A percentile compares a stretch with the other conserved stretches of the same genome.
Conservation (phyloP, 2,797 vertebrate genomes). For the Poeciliopsis presidionis region DNA sequence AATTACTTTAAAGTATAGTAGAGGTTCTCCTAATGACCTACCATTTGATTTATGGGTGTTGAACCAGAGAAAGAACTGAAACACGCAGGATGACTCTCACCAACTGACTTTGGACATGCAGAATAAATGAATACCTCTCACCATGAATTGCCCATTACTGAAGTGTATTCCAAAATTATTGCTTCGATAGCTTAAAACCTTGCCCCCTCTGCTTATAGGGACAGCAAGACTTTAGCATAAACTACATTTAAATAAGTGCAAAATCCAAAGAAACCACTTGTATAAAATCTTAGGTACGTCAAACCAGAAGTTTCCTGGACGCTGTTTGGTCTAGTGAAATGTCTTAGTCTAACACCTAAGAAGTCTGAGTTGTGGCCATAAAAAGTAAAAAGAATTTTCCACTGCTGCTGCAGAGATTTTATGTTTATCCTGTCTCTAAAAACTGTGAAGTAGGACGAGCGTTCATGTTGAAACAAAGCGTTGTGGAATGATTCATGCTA, state of each 20-base stretch:
- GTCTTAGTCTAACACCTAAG: not conserved
- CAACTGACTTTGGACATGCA: conserved; percentile 2
- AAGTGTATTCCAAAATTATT: conserved; percentile 1
- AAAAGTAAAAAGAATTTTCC: not conserved
- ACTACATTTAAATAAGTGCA: not conserved
- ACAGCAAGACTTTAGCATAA: not conserved
- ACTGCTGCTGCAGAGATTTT: not conserved
- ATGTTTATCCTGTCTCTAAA: conserved; percentile 5
- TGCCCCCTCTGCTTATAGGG: not conserved
- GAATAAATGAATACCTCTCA: not conserved
- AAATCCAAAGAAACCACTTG: not conserved
- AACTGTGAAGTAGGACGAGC: not conserved
- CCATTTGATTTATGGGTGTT: not conserved
- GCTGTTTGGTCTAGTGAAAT: not conserved
- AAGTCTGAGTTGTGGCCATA: no score
- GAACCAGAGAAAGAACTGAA: not conserved
- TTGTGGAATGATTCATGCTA: conserved; percentile 17
- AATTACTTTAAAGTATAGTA: not conserved
- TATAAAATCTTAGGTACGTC: not conserved
- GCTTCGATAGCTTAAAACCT: not conserved
- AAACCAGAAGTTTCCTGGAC: not conserved
- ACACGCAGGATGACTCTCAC: not conserved
- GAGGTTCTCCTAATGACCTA: not conserved
- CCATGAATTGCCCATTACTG: not conserved
- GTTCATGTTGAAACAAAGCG: not conserved